These are phyloP conservation scores for Oopsacas minuta DNA, from an alignment of 37 sponge, comb jelly and placozoan species.

Conservation along the genomic window DNA sequence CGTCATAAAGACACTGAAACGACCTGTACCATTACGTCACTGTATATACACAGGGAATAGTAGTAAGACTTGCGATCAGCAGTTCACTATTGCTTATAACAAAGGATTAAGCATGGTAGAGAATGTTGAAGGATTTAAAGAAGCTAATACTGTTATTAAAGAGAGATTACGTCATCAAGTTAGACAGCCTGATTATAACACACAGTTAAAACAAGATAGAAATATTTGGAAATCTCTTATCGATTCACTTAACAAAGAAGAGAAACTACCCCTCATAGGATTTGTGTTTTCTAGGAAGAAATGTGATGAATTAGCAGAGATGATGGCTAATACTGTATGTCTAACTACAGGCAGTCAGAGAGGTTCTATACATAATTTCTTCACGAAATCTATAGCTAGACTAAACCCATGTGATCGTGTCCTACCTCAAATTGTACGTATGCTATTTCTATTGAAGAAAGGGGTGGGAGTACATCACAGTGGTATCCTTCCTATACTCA, in stretches of 20 bases:
- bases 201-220: conserved; percentile 46
- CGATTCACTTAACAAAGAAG: conserved; percentile 49
- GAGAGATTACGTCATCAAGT: conserved; percentile 22
- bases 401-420: conserved; percentile 65
- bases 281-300: conserved; percentile 83
- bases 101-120: not conserved
- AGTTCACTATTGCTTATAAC: conserved; percentile 44
- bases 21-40: conserved; percentile 94
- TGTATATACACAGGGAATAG: conserved; percentile 90
- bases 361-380: conserved; percentile 66
- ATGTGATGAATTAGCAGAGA: conserved; percentile 67
- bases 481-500: conserved; percentile 90
- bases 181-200: not conserved
- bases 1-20: conserved; percentile 75
- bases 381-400: conserved; percentile 54
- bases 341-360: conserved; percentile 61
- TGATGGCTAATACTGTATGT: conserved; percentile 56
- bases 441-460: conserved; percentile 55
- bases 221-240: conserved; percentile 75
- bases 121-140: conserved; percentile 31
- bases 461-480: conserved; percentile 97
- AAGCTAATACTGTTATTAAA: conserved; percentile 53
- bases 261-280: conserved; percentile 78
- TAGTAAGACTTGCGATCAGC: conserved; percentile 72
- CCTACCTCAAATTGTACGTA: conserved; percentile 71